phyloP scores from a whole-genome alignment of 2,888 invertebrate genomes.

The Mongoloraphidia duomilia region DNA sequence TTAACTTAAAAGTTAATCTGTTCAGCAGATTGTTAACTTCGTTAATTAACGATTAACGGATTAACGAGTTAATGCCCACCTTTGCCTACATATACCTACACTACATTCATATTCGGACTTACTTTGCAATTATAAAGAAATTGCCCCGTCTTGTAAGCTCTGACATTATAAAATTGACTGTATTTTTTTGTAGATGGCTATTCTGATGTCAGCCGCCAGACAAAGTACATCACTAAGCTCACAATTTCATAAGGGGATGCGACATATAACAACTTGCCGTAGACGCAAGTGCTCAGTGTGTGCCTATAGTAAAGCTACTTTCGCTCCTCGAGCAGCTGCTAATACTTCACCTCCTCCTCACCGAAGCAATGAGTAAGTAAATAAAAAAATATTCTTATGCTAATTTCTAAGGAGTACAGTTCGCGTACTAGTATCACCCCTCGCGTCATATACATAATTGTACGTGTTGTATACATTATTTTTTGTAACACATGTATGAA shows the following conservation, averaged over 20 bases:
- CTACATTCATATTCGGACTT: too few species aligned
- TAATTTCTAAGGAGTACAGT: not conserved
- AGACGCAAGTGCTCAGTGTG: slow-evolving; percentile 44
- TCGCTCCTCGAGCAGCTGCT: slow-evolving; percentile 34
- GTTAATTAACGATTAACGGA: too few species aligned
- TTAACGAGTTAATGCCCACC: too few species aligned
- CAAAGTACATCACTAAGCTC: slow-evolving; percentile 34
- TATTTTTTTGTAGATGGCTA: slow-evolving; percentile 22
- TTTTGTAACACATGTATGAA: too few species aligned
- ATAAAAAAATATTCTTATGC: slow-evolving; percentile 1
- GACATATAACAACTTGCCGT: slow-evolving; percentile 35
- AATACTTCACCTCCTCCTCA: slow-evolving; percentile 19
- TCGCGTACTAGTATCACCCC: too few species aligned
- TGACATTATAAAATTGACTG: not conserved
- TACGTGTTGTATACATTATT: too few species aligned
- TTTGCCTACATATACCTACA: too few species aligned
- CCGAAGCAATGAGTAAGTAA: slow-evolving; percentile 31
- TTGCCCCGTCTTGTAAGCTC: too few species aligned
- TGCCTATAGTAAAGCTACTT: slow-evolving; percentile 40
- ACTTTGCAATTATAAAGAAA: too few species aligned
- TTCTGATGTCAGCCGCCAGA: slow-evolving; percentile 34
- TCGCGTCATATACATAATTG: too few species aligned
- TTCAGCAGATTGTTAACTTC: too few species aligned
- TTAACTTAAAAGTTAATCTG: too few species aligned
- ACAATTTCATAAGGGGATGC: slow-evolving; percentile 37